Evolutionary conservation across 2,113 vertebrate genomes (phyloP).

Genomic region (Conger conger): DNA sequence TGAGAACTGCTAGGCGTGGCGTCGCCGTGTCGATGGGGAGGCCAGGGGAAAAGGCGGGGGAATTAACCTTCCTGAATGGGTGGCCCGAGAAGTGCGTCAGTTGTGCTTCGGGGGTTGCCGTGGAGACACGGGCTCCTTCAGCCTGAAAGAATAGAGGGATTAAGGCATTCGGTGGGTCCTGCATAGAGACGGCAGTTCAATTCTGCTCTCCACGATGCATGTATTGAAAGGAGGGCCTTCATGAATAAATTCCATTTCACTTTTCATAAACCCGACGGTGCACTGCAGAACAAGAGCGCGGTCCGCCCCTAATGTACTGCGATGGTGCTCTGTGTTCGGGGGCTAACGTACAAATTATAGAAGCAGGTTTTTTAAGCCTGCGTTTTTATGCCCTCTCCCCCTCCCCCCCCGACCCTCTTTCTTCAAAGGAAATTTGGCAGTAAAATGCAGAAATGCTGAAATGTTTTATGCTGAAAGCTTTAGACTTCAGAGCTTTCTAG

Average conservation of each 20-base stretch:
- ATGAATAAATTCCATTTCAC: conserved; percentile 9
- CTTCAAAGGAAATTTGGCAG: conserved; percentile 52
- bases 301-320: neutral
- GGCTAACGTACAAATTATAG: conserved; percentile 9
- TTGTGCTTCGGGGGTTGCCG: neutral
- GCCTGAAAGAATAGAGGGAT: neutral
- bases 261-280: neutral
- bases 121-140: neutral
- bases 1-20: neutral
- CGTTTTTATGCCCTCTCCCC: no score
- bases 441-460: conserved; percentile 43
- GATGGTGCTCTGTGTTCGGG: neutral
- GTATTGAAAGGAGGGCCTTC: neutral
- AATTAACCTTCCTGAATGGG: neutral
- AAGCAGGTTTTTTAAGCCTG: neutral
- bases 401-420: neutral
- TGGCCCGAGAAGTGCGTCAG: neutral
- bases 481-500: conserved; percentile 21
- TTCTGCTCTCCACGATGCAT: neutral
- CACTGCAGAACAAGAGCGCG: neutral
- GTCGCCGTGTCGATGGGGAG: neutral
- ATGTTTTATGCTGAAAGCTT: conserved; percentile 12
- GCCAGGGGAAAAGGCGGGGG: neutral
- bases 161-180: neutral
- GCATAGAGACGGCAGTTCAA: neutral